Conservation (phyloP, 2,888 invertebrate species). For the Campaea margaritaria region DNA sequence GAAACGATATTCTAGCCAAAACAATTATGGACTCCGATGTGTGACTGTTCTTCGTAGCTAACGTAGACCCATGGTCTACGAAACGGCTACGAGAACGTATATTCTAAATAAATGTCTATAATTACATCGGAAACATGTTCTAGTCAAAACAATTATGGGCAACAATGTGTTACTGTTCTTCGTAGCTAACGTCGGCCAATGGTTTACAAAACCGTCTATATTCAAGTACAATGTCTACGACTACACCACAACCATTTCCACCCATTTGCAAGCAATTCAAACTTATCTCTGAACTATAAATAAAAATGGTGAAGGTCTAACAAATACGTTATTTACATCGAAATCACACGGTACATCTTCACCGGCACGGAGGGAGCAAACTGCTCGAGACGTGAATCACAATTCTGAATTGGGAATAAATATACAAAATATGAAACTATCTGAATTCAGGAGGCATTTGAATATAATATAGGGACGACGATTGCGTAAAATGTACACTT, state of each 20-base stretch:
- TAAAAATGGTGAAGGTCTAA: background rate
- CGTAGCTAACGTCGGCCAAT: no score
- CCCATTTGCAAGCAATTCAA: background rate
- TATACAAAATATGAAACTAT: background rate
- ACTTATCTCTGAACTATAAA: constrained; percentile 1
- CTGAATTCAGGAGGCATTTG: constrained; percentile 3
- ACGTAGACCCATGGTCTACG: no score
- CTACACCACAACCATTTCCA: background rate
- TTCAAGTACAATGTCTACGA: no score
- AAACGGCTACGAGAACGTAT: no score
- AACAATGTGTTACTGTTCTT: no score
- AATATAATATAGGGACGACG: constrained; percentile 4
- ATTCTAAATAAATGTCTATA: no score
- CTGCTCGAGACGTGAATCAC: constrained; percentile 12
- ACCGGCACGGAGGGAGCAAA: constrained; percentile 3
- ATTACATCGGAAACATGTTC: no score
- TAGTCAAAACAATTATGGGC: no score
- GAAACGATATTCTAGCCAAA: no score
- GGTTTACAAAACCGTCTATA: no score
- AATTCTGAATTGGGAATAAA: constrained; percentile 3
- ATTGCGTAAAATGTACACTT: background rate
- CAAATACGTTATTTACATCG: constrained; percentile 4
- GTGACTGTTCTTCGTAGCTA: no score
- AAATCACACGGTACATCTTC: background rate
- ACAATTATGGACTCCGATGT: no score